Evolutionary conservation across 2,113 vertebrate species (phyloP).

Genomic region (Euleptes europaea): DNA sequence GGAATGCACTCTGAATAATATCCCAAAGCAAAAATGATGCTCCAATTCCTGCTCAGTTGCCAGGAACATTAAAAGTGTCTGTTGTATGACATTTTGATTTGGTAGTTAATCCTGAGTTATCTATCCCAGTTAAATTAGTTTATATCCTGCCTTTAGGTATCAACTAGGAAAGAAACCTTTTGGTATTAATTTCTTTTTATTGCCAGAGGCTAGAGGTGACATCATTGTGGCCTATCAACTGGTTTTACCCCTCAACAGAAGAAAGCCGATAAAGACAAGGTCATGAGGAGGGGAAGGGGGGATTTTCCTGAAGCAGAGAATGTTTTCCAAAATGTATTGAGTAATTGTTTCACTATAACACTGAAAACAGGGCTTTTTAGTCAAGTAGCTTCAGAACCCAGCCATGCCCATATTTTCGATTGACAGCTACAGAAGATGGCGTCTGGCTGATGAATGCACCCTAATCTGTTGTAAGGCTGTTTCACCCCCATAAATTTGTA

Average conservation of each 20-base stretch:
- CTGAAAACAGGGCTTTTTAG: background rate
- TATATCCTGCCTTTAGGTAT: background rate
- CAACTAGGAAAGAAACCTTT: background rate
- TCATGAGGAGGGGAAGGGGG: too few relatives aligned
- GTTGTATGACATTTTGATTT: background rate
- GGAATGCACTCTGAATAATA: background rate
- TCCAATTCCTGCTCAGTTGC: background rate
- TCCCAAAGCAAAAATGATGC: background rate
- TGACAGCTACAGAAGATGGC: background rate
- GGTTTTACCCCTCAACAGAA: background rate
- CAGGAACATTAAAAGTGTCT: background rate
- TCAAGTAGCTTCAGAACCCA: accelerated
- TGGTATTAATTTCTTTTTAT: background rate
- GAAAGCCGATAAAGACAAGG: accelerated
- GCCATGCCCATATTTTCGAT: background rate
- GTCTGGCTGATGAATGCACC: accelerated
- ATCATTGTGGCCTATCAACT: background rate
- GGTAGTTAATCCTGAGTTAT: background rate
- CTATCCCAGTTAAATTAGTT: background rate
- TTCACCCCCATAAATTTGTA: too few relatives aligned
- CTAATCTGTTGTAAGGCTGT: background rate
- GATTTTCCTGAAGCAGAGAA: accelerated
- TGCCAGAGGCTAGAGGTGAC: background rate
- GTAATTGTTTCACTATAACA: background rate
- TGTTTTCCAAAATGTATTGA: background rate